These are phyloP conservation scores for Climacteris rufus DNA, from an alignment of 2,113 vertebrate genomes.

Conservation along the genomic window DNA sequence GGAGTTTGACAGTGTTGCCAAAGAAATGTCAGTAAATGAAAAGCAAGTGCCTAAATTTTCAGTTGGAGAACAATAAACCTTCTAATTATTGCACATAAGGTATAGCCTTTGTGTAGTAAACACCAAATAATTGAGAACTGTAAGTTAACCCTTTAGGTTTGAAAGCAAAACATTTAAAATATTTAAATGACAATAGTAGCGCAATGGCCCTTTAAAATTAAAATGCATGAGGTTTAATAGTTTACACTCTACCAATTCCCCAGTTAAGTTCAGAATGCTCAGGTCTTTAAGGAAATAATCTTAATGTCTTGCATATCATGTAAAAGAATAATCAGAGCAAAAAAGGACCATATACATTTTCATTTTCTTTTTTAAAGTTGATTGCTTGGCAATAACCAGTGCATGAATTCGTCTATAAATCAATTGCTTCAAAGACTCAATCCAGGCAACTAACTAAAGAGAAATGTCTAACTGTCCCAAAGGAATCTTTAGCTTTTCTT, in stretches of 20 bases:
- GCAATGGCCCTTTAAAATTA: not conserved
- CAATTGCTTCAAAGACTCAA: not conserved
- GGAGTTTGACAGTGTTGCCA: constrained; percentile 60
- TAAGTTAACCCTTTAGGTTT: not conserved
- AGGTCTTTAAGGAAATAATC: not conserved
- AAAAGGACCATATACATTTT: not conserved
- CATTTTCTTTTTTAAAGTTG: not conserved
- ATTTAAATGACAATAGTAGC: not conserved
- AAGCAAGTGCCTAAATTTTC: constrained; percentile 49
- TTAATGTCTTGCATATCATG: not conserved
- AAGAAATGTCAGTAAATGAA: constrained; percentile 63
- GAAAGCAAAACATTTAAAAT: not conserved
- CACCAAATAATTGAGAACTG: not conserved
- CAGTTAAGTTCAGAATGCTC: not conserved
- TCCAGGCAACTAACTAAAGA: not conserved
- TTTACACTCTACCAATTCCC: not conserved
- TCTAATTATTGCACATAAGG: constrained; percentile 48
- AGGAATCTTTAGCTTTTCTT: not conserved
- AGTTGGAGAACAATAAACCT: constrained; percentile 26
- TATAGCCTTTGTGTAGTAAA: constrained; percentile 12
- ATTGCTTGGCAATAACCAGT: not conserved
- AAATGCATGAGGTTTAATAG: not conserved
- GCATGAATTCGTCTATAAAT: not conserved
- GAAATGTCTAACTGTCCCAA: not conserved
- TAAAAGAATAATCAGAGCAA: not conserved